Evolutionary conservation across 2,113 vertebrate species (phyloP).

Genomic region (Symphodus melops): DNA sequence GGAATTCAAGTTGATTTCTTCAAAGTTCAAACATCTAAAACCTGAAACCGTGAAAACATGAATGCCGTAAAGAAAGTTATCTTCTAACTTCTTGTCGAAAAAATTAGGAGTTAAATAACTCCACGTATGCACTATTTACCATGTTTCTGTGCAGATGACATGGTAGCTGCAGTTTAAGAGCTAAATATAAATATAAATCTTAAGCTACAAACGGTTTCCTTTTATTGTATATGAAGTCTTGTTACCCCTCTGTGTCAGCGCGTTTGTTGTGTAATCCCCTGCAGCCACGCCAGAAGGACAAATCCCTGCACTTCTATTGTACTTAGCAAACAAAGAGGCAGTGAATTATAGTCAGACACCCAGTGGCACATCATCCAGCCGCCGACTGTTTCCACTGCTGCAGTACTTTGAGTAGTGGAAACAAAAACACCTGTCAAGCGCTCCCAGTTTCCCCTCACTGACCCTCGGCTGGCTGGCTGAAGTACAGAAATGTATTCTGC

Average conservation of each 20-base stretch:
- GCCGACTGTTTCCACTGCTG: slow-evolving; percentile 33
- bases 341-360: slow-evolving; percentile 27
- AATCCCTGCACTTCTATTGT: slow-evolving; percentile 43
- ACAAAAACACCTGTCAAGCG: slow-evolving; percentile 45
- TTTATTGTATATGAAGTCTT: background rate
- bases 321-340: slow-evolving; percentile 54
- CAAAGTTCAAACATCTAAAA: too few relatives aligned
- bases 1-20: too few relatives aligned
- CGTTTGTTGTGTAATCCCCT: slow-evolving; percentile 41
- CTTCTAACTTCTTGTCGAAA: background rate
- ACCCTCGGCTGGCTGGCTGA: slow-evolving; percentile 17
- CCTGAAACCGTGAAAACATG: too few relatives aligned
- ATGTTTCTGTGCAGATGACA: background rate
- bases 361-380: slow-evolving; percentile 22
- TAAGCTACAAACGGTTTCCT: background rate
- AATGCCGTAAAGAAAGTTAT: background rate
- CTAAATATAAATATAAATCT: background rate
- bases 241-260: background rate
- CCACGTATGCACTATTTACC: background rate
- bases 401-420: slow-evolving; percentile 26
- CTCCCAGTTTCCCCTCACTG: slow-evolving; percentile 10
- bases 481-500: slow-evolving; percentile 24
- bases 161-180: background rate
- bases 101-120: background rate
- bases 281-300: slow-evolving; percentile 25